Base-by-base conservation (phyloP, 1,140 invertebrate species). In the Hypsibius dujardini region DNA sequence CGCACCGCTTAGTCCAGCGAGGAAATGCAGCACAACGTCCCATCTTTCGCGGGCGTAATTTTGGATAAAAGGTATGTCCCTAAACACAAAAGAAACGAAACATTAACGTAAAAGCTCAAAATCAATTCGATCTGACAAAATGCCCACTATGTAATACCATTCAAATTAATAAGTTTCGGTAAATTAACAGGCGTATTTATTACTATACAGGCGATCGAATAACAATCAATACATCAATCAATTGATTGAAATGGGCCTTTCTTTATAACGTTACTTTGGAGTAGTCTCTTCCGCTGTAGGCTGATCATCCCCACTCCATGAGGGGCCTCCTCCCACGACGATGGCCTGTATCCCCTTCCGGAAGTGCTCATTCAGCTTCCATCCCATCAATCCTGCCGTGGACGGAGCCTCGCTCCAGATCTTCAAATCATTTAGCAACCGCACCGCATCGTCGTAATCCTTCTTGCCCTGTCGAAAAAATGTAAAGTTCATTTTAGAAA, bases 11-110 rank as follows among this genome's bases (percentile, higher is more conserved):
- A n/a, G n/a, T n/a, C n/a, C n/a, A n/a, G n/a, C n/a, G n/a, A n/a
- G n/a, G n/a, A n/a, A n/a, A n/a, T n/a, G n/a, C 1, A 98, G 82
- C 7, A 98, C 90, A 79, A 90, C 94, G 79, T 82, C 90, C 94
- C 94, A 98, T 69, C n/a, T n/a, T n/a, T n/a, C n/a, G n/a, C n/a
- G n/a, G n/a, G n/a, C n/a, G n/a, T n/a, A n/a, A n/a, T n/a, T n/a
- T 94, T 97, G 92, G 47, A 98, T 81, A 79, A 93, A 95, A 14
- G 86, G 83, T 1, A 92, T 84, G 76, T 95, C 92, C 74, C 90
- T 0, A 92, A 92, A 7, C 87, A 83, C 84, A 75, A 76, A 73
- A 28, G 62, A 46, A 72, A 71, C 72, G 70, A 70, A 73, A 42
- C 72, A 45, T 45, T 72, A 70, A 47, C 46, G 50, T 46, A 70